phyloP scores from a whole-genome alignment of 2,888 invertebrate genomes.

The Monoplex corrugatus region DNA sequence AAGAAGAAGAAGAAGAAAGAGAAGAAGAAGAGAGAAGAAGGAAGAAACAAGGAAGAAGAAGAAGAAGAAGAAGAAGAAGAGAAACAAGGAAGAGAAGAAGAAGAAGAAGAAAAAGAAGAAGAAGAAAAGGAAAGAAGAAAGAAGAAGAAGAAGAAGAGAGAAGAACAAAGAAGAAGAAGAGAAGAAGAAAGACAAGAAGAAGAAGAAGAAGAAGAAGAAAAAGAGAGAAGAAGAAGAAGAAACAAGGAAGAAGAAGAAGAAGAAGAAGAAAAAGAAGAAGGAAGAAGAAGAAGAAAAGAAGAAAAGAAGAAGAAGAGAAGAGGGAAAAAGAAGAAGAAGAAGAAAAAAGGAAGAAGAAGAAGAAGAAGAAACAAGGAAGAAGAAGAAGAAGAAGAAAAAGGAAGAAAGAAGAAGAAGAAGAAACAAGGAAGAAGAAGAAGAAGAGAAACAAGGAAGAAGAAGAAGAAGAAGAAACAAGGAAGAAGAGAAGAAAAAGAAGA shows the following conservation, averaged over 20 bases:
- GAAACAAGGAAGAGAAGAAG: not conserved
- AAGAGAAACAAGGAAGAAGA: not conserved
- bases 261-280: not conserved
- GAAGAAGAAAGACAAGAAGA: too few relatives aligned
- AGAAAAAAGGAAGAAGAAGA: not conserved
- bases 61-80: not conserved
- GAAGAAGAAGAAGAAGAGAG: too few relatives aligned
- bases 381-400: not conserved
- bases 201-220: too few relatives aligned
- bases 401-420: not conserved
- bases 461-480: not conserved
- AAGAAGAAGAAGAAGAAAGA: not conserved
- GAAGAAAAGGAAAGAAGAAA: not conserved
- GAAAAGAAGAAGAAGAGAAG: too few relatives aligned
- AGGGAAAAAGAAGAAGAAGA: constrained; percentile 9
- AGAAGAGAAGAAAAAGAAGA: not conserved
- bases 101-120: not conserved
- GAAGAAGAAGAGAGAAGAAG: not conserved
- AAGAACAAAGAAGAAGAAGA: too few relatives aligned
- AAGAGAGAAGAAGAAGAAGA: not conserved
- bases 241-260: not conserved
- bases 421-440: not conserved
- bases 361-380: not conserved
- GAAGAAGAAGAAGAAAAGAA: not conserved
- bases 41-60: not conserved